These are phyloP conservation scores for Scaptomyza reducta DNA, from an alignment of 2,888 invertebrate species.

Conservation along the genomic window DNA sequence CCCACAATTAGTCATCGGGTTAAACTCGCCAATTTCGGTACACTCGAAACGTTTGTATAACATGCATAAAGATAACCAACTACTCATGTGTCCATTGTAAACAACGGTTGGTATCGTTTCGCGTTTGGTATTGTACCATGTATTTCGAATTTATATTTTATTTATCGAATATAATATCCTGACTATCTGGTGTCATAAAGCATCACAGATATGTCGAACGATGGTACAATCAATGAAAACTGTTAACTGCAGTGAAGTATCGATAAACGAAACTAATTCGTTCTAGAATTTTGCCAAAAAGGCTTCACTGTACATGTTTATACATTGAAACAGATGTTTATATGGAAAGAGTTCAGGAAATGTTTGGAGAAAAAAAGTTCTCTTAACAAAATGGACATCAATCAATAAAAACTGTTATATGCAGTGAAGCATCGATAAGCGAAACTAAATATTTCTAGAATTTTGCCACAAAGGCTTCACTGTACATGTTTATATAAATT, in stretches of 20 bases:
- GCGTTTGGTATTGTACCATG: not conserved
- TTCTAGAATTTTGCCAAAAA: too few relatives aligned
- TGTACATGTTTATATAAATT: too few relatives aligned
- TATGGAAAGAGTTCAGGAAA: too few relatives aligned
- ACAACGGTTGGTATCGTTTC: not conserved
- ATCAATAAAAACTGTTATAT: too few relatives aligned
- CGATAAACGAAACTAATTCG: not conserved
- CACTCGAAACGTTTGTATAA: not conserved
- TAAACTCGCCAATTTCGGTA: not conserved
- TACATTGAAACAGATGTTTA: too few relatives aligned
- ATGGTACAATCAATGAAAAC: not conserved
- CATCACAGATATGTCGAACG: not conserved
- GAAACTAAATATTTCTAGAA: too few relatives aligned
- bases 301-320: too few relatives aligned
- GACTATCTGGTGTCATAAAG: slow-evolving; percentile 1
- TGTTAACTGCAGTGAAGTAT: not conserved
- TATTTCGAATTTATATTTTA: not conserved
- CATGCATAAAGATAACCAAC: slow-evolving; percentile 1
- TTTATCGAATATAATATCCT: slow-evolving; percentile 4
- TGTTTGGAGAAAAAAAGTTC: too few relatives aligned
- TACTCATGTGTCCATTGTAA: not conserved
- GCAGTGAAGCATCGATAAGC: too few relatives aligned
- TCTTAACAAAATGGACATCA: too few relatives aligned
- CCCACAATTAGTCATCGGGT: not conserved
- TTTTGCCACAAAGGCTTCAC: too few relatives aligned